Percentiles rank a stretch among this genome's conserved stretches.
Conservation (phyloP, 2,888 invertebrate species). For the Diplolepis rosae region DNA sequence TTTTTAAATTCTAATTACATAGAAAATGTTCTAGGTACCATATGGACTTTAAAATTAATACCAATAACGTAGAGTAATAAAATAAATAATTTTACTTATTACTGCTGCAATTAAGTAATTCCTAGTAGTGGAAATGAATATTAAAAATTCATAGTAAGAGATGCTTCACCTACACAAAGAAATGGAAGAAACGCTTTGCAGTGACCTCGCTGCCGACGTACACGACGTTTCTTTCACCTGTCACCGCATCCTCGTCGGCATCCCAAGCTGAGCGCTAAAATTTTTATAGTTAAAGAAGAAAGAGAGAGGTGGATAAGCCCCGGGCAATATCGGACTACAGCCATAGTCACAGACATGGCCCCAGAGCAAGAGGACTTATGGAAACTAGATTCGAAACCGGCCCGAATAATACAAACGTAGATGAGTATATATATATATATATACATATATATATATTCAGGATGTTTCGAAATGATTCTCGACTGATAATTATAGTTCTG, state of each 20-base stretch:
- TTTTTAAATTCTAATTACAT: too few relatives aligned
- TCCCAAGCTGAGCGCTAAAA: slow-evolving; percentile 49
- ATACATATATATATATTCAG: too few relatives aligned
- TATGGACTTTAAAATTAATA: too few relatives aligned
- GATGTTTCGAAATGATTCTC: slow-evolving; percentile 18
- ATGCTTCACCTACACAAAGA: slow-evolving; percentile 3
- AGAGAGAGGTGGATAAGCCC: slow-evolving; percentile 57
- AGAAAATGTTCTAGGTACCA: too few relatives aligned
- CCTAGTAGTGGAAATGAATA: not conserved
- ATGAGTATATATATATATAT: slow-evolving; percentile 33
- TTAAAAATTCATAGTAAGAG: not conserved
- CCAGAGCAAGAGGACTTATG: slow-evolving; percentile 32
- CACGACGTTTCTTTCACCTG: slow-evolving; percentile 33
- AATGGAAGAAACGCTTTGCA: slow-evolving; percentile 19
- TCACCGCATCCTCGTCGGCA: slow-evolving; percentile 46
- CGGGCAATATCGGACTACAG: slow-evolving; percentile 51
- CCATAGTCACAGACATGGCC: slow-evolving; percentile 22
- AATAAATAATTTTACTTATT: not conserved
- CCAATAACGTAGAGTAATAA: not conserved
- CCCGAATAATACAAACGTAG: slow-evolving; percentile 6
- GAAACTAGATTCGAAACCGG: slow-evolving; percentile 45
- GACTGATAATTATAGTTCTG: slow-evolving; percentile 24
- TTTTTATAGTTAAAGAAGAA: slow-evolving; percentile 35
- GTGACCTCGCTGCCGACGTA: slow-evolving; percentile 30
- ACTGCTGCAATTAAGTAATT: slow-evolving; percentile 8